Conservation (phyloP, 2,888 invertebrate species). For the Noctua fimbriata region DNA sequence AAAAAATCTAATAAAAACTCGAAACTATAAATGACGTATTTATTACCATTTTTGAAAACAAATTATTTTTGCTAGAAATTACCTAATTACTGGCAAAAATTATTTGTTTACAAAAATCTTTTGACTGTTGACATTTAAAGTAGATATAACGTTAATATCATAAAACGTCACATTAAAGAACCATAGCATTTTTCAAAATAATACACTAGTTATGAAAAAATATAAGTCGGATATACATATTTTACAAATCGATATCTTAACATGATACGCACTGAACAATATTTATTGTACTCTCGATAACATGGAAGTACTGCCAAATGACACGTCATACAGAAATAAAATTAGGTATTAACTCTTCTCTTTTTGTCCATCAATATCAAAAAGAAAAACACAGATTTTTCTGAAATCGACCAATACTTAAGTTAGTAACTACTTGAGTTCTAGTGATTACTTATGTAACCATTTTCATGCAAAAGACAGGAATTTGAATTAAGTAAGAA, state of each 20-base stretch:
- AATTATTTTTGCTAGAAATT: too few species aligned
- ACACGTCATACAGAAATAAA: slow-evolving; percentile 22
- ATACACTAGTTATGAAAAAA: slow-evolving; percentile 18
- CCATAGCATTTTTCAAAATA: slow-evolving; percentile 6
- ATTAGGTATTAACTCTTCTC: background rate
- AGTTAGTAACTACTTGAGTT: too few species aligned
- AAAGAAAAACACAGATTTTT: background rate
- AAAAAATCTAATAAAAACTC: background rate
- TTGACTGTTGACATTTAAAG: background rate
- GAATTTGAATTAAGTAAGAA: too few species aligned
- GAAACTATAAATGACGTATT: background rate
- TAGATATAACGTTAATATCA: background rate
- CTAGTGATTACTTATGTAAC: too few species aligned
- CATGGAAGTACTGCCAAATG: slow-evolving; percentile 42
- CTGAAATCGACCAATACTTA: background rate
- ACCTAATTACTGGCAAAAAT: background rate
- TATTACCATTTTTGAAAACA: background rate
- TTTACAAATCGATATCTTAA: slow-evolving; percentile 49
- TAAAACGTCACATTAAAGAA: slow-evolving; percentile 26
- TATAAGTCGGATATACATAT: slow-evolving; percentile 10
- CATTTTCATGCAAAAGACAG: too few species aligned
- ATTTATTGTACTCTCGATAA: slow-evolving; percentile 55
- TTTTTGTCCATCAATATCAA: background rate
- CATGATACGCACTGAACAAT: slow-evolving; percentile 41
- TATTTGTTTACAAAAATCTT: background rate